Percentiles rank a stretch among this genome's conserved stretches.
phyloP scores from a whole-genome alignment of 1,140 invertebrate genomes.

The Cotesia glomerata region DNA sequence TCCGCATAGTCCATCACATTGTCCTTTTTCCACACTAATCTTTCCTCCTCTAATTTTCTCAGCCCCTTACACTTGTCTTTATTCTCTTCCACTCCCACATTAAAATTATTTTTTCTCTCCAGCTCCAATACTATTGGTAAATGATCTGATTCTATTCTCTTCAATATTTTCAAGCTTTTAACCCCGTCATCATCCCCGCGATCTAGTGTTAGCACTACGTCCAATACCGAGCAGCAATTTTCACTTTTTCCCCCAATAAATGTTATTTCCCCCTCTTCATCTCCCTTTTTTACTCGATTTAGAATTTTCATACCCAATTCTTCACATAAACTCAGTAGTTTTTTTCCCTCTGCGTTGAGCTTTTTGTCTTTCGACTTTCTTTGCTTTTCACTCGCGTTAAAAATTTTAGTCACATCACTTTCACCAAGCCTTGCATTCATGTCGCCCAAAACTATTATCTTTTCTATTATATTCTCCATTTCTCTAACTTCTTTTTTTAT shows the following conservation, averaged over 20 bases:
- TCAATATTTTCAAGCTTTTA: neutral
- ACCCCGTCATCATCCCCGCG: neutral
- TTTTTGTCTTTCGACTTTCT: too few species aligned
- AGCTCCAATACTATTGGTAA: neutral
- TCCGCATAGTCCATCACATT: neutral
- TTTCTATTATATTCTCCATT: too few species aligned
- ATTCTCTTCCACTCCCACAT: neutral
- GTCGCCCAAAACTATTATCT: too few species aligned
- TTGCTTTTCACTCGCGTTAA: too few species aligned
- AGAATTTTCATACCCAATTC: too few species aligned
- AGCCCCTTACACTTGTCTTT: neutral
- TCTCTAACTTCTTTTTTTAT: too few species aligned
- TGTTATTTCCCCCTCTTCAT: neutral
- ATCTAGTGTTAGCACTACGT: neutral
- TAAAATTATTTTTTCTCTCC: neutral
- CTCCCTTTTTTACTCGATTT: neutral
- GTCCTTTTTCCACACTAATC: neutral
- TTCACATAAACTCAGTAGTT: too few species aligned
- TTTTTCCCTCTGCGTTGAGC: too few species aligned
- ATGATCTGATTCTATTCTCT: neutral
- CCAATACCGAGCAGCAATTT: neutral
- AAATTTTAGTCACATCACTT: too few species aligned
- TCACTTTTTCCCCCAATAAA: neutral
- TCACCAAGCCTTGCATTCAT: too few species aligned
- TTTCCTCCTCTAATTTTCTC: neutral